phyloP scores from a whole-genome alignment of 2,797 vertebrate species.

The Echeneis naucrates region DNA sequence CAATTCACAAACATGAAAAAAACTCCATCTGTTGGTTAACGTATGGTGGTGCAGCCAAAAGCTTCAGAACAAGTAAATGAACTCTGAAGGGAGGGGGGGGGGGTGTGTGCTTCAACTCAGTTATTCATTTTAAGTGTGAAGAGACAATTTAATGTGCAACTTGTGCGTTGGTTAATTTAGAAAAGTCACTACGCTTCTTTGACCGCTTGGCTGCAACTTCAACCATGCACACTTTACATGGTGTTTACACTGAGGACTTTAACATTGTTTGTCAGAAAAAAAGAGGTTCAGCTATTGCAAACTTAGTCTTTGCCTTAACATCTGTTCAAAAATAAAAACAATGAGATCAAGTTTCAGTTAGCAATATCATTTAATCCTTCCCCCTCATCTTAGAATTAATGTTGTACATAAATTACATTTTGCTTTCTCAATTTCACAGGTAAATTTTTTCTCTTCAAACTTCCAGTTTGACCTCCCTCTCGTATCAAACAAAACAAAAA shows the following conservation, averaged over 20 bases:
- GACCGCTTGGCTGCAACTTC: background rate
- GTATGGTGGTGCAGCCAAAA: background rate
- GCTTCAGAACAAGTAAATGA: too few relatives aligned
- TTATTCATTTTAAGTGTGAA: background rate
- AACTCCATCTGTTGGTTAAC: background rate
- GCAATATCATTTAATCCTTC: constrained; percentile 89
- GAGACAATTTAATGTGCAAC: background rate
- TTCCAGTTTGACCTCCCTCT: constrained; percentile 87
- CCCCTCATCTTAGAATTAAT: constrained; percentile 87
- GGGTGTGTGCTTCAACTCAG: background rate
- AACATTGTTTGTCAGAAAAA: too few relatives aligned
- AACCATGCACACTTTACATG: too few relatives aligned
- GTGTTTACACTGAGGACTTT: too few relatives aligned
- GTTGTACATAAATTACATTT: constrained; percentile 89
- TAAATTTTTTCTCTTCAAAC: constrained; percentile 81
- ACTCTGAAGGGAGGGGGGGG: too few relatives aligned
- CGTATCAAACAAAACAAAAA: constrained; percentile 84
- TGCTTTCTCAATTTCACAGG: constrained; percentile 87
- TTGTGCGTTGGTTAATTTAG: background rate
- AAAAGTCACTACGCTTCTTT: background rate
- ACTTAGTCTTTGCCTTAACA: background rate
- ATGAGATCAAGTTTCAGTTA: constrained; percentile 74
- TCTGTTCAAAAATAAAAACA: constrained; percentile 29
- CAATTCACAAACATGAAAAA: background rate
- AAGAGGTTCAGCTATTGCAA: background rate